Evolutionary conservation across 1,140 invertebrate species (phyloP).

Genomic region (Drosophila navojoa): DNA sequence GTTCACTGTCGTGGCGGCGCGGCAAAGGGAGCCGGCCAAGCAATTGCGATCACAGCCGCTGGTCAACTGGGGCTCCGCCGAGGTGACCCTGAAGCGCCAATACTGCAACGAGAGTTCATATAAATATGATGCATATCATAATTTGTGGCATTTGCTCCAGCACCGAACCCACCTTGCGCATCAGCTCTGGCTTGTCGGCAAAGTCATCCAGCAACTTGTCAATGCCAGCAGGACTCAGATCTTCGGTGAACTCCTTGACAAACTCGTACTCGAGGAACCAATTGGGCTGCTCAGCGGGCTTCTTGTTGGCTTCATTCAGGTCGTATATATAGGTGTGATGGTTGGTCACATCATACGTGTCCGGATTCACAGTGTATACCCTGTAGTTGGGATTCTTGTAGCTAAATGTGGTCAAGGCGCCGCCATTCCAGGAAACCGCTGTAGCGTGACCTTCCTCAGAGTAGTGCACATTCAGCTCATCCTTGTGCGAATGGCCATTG

Average conservation of each 20-base stretch:
- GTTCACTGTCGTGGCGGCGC: conserved; percentile 85
- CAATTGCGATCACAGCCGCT: conserved; percentile 85
- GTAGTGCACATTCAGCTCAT: conserved; percentile 90
- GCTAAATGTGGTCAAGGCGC: conserved; percentile 88
- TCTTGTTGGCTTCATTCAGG: conserved; percentile 89
- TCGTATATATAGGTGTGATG: conserved; percentile 91
- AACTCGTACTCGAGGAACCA: conserved; percentile 91
- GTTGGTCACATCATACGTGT: conserved; percentile 86
- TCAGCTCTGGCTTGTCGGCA: conserved; percentile 65
- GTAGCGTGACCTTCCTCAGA: conserved; percentile 85
- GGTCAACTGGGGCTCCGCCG: conserved; percentile 85
- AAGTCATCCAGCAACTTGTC: conserved; percentile 85
- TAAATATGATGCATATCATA: too few relatives aligned
- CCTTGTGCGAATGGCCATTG: conserved; percentile 92
- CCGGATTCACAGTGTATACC: conserved; percentile 88
- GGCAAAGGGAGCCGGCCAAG: conserved; percentile 86
- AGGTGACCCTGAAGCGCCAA: conserved; percentile 85
- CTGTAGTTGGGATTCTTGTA: conserved; percentile 92
- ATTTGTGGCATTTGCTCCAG: too few relatives aligned
- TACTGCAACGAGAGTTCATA: conserved; percentile 77
- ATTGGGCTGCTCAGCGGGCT: conserved; percentile 75
- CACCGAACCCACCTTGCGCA: conserved; percentile 71
- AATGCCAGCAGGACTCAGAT: conserved; percentile 84
- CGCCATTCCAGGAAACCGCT: conserved; percentile 90
- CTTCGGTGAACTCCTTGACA: conserved; percentile 86